Base-by-base conservation (phyloP, 2,888 invertebrate genomes). In the Cephus rjabovi region DNA sequence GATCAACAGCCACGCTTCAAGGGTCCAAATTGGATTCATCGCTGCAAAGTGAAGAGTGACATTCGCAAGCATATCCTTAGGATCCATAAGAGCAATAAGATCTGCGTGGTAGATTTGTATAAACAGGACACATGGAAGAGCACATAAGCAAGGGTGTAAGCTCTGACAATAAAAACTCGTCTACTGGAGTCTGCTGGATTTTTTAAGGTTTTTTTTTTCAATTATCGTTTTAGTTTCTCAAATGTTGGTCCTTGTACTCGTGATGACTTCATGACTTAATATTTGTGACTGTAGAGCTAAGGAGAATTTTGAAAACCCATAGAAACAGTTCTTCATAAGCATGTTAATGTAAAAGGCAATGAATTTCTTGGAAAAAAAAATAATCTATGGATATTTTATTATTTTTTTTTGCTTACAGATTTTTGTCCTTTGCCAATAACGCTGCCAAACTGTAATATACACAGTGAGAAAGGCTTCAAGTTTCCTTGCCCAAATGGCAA, bases 11-110 rank as follows among this genome's bases (percentile, higher is more conserved):
- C 89, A 12, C 85, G 87, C 11, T 89, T 90, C 75, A 84, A 86
- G 75, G 91, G 91, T 75, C 86, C 87, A 4, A 83, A 86, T 56
- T 89, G 89, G 77, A 81, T 80, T n/a, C 88, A 88, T 81, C 80
- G 85, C 74, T 87, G 88, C 74, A 87, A 88, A 77, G 84, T 84
- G 6, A 85, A 87, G 69, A 83, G 79, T 3, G 85, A 87, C 77
- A 83, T 87, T 40, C 80, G 75, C 56, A 84, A 82, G 71, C 86
- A 87, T 68, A 85, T 86, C 15, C 33, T 56, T 4, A 82, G 84
- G 33, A 82, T 78, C 71, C 86, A 86, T 75, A 76, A 77, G 31
- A 79, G 78, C 9, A 69, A 76, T 11, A 71, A 78, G 15, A 74
- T 85, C 33, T 76, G 82, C 71, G 86, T 86, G 23, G 73, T 86